phyloP scores from a whole-genome alignment of 2,113 vertebrate species.

The Megaceryle torquata region DNA sequence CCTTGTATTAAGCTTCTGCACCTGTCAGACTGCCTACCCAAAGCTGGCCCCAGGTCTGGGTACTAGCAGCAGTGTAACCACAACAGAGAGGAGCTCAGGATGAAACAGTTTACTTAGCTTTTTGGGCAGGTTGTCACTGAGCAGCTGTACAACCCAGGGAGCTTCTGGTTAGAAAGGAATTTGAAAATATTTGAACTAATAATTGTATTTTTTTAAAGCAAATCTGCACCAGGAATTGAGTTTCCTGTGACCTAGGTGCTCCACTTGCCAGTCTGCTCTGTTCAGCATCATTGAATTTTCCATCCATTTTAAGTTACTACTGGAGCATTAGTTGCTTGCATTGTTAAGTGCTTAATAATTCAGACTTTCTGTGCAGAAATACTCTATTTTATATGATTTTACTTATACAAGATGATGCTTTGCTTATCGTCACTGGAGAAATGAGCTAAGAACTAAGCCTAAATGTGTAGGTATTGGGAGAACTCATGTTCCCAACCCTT shows the following conservation, averaged over 20 bases:
- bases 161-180: conserved; percentile 44
- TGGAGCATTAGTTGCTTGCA: not conserved
- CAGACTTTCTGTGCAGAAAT: not conserved
- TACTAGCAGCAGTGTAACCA: conserved; percentile 1
- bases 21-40: not conserved
- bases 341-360: not conserved
- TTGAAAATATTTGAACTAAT: not conserved
- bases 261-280: not conserved
- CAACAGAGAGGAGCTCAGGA: conserved; percentile 12
- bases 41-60: not conserved
- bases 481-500: not conserved
- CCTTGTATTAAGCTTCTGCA: not conserved
- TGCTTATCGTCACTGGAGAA: not conserved
- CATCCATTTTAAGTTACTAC: not conserved
- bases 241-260: not conserved
- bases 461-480: not conserved
- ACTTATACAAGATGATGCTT: not conserved
- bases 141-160: not conserved
- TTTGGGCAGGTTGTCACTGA: conserved; percentile 14
- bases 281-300: not conserved
- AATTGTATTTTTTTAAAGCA: not conserved
- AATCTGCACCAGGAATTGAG: not conserved
- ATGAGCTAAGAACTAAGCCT: not conserved
- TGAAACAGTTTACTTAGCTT: conserved; percentile 21
- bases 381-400: not conserved